These are phyloP conservation scores for Anisognathus igniventris DNA, from an alignment of 2,797 vertebrate species.

Conservation along the genomic window DNA sequence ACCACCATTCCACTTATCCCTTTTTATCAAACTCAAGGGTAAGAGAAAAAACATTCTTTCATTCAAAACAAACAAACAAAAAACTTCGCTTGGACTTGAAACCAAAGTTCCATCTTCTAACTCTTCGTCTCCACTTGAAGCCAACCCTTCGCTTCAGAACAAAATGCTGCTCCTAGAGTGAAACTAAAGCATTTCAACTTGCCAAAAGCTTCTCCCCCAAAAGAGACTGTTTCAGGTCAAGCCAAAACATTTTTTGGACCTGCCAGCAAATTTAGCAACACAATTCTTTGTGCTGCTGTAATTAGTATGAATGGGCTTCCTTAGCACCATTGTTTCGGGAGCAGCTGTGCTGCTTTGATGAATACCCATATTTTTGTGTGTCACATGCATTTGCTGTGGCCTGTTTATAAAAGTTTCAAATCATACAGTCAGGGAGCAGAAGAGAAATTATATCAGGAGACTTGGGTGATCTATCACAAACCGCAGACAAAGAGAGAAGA, in stretches of 20 bases:
- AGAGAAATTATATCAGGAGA: constrained; percentile 44
- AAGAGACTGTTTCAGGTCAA: constrained; percentile 56
- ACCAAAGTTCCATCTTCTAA: background rate
- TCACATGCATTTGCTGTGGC: constrained; percentile 39
- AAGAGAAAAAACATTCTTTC: background rate
- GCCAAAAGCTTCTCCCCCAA: constrained; percentile 47
- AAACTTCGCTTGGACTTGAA: background rate
- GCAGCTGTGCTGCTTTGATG: constrained; percentile 61
- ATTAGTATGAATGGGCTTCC: constrained; percentile 59
- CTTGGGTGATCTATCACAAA: constrained; percentile 31
- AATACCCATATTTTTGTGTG: constrained; percentile 52
- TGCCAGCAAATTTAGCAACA: constrained; percentile 55
- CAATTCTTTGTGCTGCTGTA: constrained; percentile 57
- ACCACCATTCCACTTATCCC: background rate
- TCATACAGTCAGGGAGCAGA: constrained; percentile 29
- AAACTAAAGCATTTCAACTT: background rate
- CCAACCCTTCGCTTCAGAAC: background rate
- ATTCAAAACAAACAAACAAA: background rate
- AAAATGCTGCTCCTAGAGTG: background rate
- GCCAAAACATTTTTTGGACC: constrained; percentile 54
- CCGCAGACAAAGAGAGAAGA: background rate
- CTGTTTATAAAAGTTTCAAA: constrained; percentile 56
- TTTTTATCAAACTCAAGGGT: background rate
- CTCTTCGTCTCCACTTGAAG: background rate
- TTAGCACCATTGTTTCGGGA: constrained; percentile 50